Conservation (phyloP, 2,888 invertebrate species). For the Noctuana brunneofusca region DNA sequence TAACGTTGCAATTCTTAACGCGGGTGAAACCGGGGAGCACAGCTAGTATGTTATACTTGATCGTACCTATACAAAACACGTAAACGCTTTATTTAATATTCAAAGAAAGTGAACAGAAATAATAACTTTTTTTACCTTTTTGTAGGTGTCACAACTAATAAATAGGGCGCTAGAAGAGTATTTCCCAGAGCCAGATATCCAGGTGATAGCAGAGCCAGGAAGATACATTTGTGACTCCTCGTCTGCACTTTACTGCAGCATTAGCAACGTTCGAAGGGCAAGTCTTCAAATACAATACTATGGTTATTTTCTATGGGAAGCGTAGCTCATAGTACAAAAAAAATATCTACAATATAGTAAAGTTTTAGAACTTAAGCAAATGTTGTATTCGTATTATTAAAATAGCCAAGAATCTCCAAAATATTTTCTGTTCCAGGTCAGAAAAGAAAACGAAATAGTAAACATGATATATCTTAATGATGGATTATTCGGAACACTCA, state of each 20-base stretch:
- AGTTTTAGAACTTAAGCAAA: too few species aligned
- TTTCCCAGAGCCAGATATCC: conserved; percentile 50
- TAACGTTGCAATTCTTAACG: too few species aligned
- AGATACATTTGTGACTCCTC: conserved; percentile 51
- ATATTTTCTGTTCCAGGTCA: conserved; percentile 43
- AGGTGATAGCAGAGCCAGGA: conserved; percentile 53
- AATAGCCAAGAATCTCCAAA: background rate
- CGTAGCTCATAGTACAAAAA: too few species aligned
- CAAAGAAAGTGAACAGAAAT: too few species aligned
- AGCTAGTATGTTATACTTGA: too few species aligned
- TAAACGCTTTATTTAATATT: too few species aligned
- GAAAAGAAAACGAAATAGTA: conserved; percentile 44
- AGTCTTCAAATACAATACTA: conserved; percentile 21
- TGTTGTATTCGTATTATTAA: background rate
- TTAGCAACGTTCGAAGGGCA: conserved; percentile 48
- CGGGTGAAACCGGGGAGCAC: too few species aligned
- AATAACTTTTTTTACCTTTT: background rate
- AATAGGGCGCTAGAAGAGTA: conserved; percentile 48
- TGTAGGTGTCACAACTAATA: conserved; percentile 46
- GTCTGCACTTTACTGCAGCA: conserved; percentile 47
- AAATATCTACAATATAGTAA: too few species aligned
- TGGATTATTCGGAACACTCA: conserved; percentile 50
- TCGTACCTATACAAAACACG: too few species aligned
- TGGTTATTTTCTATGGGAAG: background rate
- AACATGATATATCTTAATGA: conserved; percentile 54